Percentiles rank a stretch among this genome's conserved stretches.
These are phyloP conservation scores for Aphidius ervi DNA, from an alignment of 1,140 invertebrate genomes.

Conservation along the genomic window DNA sequence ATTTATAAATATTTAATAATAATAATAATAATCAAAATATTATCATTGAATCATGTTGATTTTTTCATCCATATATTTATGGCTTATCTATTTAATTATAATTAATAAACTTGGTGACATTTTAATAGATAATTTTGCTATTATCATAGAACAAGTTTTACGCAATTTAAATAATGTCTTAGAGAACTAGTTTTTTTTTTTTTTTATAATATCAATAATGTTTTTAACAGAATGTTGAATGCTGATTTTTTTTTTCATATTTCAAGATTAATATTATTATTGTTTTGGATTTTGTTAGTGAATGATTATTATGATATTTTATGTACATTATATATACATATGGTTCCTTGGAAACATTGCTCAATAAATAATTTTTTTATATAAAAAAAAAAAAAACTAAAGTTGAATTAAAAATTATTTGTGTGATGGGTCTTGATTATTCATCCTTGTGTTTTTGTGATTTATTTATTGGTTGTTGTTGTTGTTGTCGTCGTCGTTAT, in stretches of 20 bases:
- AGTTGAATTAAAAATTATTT: not conserved
- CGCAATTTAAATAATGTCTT: conserved; percentile 5
- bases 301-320: no score
- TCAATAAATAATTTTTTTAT: conserved; percentile 35
- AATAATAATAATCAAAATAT: no score
- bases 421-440: no score
- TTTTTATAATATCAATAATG: conserved; percentile 13
- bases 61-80: not conserved
- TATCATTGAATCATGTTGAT: no score
- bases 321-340: not conserved
- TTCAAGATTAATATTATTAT: conserved; percentile 18
- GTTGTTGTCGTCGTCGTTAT: no score
- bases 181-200: conserved; percentile 18
- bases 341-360: conserved; percentile 27
- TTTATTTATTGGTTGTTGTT: no score
- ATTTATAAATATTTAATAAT: no score
- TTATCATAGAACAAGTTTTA: not conserved
- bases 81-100: not conserved
- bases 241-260: conserved; percentile 16
- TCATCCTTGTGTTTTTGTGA: no score
- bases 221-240: conserved; percentile 18
- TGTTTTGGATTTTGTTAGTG: not conserved
- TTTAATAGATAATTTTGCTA: not conserved
- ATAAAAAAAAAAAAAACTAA: conserved; percentile 11
- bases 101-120: conserved; percentile 8